Evolutionary conservation across 2,888 invertebrate species (phyloP).

Genomic region (Caenorhabditis parvicauda): DNA sequence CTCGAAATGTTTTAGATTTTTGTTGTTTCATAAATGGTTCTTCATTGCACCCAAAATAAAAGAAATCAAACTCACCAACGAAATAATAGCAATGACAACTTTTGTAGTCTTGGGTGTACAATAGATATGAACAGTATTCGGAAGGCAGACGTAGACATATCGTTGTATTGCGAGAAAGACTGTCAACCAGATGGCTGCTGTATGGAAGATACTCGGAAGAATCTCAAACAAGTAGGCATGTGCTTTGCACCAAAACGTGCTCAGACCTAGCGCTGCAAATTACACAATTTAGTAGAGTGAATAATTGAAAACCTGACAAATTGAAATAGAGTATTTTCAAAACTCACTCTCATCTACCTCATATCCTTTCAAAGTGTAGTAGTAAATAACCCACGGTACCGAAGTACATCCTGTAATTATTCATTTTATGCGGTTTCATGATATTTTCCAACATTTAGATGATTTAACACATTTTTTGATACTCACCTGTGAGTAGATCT

Average conservation of each 20-base stretch:
- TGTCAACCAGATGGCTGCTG: constrained; percentile 89
- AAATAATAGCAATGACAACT: constrained; percentile 74
- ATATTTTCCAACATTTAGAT: not conserved
- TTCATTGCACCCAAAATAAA: not conserved
- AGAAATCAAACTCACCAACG: constrained; percentile 25
- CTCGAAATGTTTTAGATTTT: too few relatives aligned
- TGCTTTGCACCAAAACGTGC: constrained; percentile 52
- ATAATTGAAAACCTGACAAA: too few relatives aligned
- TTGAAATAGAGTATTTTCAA: constrained; percentile 12
- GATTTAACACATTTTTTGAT: not conserved
- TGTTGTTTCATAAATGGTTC: not conserved
- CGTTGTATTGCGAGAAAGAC: constrained; percentile 84
- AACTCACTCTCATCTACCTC: constrained; percentile 23
- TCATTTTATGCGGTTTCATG: too few relatives aligned
- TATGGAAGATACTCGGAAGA: constrained; percentile 83
- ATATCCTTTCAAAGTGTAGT: constrained; percentile 53
- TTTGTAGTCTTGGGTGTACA: constrained; percentile 73
- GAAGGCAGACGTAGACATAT: constrained; percentile 91
- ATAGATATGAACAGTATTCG: constrained; percentile 79
- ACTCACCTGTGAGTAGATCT: constrained; percentile 49
- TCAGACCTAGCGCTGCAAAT: constrained; percentile 3
- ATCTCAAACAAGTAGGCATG: constrained; percentile 67
- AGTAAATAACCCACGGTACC: constrained; percentile 54
- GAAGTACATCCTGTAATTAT: constrained; percentile 35
- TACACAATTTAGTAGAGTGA: not conserved